These are phyloP conservation scores for Pyrrhosoma nymphula DNA, from an alignment of 2,888 invertebrate species.

Conservation along the genomic window DNA sequence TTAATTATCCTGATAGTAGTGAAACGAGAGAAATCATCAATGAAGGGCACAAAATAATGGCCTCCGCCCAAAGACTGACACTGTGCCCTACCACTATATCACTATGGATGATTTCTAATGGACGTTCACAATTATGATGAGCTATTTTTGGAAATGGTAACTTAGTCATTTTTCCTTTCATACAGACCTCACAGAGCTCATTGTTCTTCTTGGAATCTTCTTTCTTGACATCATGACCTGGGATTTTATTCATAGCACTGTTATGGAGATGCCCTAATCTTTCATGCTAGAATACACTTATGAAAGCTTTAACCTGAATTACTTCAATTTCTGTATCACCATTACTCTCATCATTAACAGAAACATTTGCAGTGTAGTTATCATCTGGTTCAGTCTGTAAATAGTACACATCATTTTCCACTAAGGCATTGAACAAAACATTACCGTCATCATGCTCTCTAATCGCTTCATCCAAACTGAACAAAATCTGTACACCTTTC, in stretches of 20 bases:
- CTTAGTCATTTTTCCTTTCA: no score
- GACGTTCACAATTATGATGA: no score
- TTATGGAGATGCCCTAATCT: constrained; percentile 10
- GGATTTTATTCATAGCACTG: background rate
- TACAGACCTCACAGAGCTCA: no score
- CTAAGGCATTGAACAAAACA: constrained; percentile 11
- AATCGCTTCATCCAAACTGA: background rate
- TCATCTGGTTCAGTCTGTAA: background rate
- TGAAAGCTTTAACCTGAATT: constrained; percentile 20
- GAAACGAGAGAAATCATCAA: no score
- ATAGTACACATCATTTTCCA: constrained; percentile 18
- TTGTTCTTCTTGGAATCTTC: no score
- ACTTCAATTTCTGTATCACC: background rate
- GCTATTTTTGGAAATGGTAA: no score
- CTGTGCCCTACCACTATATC: background rate
- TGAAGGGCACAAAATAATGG: background rate
- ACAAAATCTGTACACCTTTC: background rate
- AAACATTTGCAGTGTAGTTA: background rate
- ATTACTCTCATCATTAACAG: background rate
- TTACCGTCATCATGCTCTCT: constrained; percentile 10
- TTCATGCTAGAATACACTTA: background rate
- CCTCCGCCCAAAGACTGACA: background rate
- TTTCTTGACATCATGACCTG: background rate
- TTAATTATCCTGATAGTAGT: no score
- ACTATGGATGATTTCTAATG: background rate